Evolutionary conservation across 2,797 vertebrate genomes (phyloP).

Genomic region (Cryptoblepharus egeriae): DNA sequence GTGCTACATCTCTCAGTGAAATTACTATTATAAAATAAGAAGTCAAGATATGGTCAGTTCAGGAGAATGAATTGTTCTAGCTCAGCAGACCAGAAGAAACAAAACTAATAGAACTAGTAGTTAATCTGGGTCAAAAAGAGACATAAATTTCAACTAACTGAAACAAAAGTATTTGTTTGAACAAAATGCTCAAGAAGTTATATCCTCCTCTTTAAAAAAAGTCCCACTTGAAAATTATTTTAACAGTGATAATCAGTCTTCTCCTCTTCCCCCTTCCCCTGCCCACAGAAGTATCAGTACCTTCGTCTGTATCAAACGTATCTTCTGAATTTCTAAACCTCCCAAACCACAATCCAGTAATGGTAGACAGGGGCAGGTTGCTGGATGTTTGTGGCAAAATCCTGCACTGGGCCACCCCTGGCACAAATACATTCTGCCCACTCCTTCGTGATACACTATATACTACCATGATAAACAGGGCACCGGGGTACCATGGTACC

Average conservation of each 20-base stretch:
- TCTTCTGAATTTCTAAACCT: too few relatives aligned
- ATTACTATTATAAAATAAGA: slow-evolving; percentile 32
- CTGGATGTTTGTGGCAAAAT: too few relatives aligned
- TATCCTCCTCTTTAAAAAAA: not conserved
- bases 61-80: not conserved
- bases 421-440: too few relatives aligned
- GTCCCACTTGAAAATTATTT: not conserved
- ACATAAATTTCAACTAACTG: not conserved
- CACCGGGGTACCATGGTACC: too few relatives aligned
- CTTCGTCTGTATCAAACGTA: too few relatives aligned
- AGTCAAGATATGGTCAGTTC: not conserved
- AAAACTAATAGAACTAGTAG: slow-evolving; percentile 1
- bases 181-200: not conserved
- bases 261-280: too few relatives aligned
- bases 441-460: too few relatives aligned
- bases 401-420: too few relatives aligned
- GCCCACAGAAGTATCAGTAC: too few relatives aligned
- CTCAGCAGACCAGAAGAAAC: not conserved
- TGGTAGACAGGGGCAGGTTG: too few relatives aligned
- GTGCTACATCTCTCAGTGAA: not conserved
- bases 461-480: too few relatives aligned
- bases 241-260: not conserved
- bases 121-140: not conserved
- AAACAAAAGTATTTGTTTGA: not conserved
- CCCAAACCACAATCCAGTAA: too few relatives aligned